Evolutionary conservation across 2,797 vertebrate species (phyloP).

Genomic region (Poecilia velifera): DNA sequence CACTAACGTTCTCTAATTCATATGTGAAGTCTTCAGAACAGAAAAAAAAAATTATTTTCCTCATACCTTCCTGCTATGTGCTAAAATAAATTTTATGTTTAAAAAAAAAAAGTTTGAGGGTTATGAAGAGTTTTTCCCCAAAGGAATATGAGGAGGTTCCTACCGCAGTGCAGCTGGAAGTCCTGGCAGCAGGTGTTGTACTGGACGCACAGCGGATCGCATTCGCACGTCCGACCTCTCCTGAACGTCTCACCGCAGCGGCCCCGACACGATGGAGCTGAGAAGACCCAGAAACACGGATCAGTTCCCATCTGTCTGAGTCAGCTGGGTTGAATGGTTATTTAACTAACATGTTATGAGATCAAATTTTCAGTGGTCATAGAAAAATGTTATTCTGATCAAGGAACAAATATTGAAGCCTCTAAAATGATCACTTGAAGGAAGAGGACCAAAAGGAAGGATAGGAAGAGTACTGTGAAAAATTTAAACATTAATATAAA

Average conservation of each 20-base stretch:
- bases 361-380: background rate
- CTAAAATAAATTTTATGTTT: background rate
- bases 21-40: background rate
- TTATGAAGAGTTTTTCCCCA: background rate
- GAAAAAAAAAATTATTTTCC: background rate
- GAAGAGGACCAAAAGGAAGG: background rate
- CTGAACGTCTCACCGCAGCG: constrained; percentile 86
- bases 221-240: constrained; percentile 86
- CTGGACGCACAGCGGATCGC: constrained; percentile 81
- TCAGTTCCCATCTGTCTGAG: background rate
- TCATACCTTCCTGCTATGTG: background rate
- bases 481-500: background rate
- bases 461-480: background rate
- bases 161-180: constrained; percentile 79
- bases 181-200: constrained; percentile 88
- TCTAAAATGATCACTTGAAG: background rate
- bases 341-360: background rate
- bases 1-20: background rate
- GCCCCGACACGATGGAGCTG: constrained; percentile 87
- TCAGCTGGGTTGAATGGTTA: background rate
- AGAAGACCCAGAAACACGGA: constrained; percentile 13
- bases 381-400: background rate
- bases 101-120: background rate
- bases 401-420: background rate
- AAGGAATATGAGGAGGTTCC: background rate